Evolutionary conservation across 2,888 invertebrate genomes (phyloP).

Genomic region (Caenorhabditis uteleia): DNA sequence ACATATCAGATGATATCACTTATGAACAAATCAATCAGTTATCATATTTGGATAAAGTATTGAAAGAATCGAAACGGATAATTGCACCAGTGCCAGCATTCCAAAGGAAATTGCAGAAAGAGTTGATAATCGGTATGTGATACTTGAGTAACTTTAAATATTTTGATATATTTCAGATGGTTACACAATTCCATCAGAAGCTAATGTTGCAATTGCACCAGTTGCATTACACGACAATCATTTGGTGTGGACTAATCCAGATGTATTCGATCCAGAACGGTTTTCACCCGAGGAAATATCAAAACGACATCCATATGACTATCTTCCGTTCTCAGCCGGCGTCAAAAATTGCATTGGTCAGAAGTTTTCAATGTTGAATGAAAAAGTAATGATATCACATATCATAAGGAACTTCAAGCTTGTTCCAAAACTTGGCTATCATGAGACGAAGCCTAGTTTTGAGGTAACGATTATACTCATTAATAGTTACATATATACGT

Average conservation of each 20-base stretch:
- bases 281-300: conserved; percentile 69
- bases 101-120: conserved; percentile 43
- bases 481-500: no score
- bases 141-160: not conserved
- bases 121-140: conserved; percentile 28
- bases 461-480: no score
- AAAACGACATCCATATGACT: conserved; percentile 55
- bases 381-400: conserved; percentile 64
- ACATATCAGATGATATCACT: conserved; percentile 52
- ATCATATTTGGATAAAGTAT: conserved; percentile 50
- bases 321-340: conserved; percentile 63
- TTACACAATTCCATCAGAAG: conserved; percentile 15
- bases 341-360: conserved; percentile 68
- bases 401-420: conserved; percentile 20
- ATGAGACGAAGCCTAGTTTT: conserved; percentile 7
- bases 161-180: conserved; percentile 9
- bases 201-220: conserved; percentile 13
- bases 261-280: conserved; percentile 71
- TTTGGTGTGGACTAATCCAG: conserved; percentile 61
- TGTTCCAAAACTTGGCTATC: conserved; percentile 7
- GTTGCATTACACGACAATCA: conserved; percentile 28
- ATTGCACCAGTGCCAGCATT: conserved; percentile 51
- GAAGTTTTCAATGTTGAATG: conserved; percentile 71
- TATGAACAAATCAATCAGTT: conserved; percentile 44
- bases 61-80: conserved; percentile 53